Evolutionary conservation across 2,797 vertebrate species (phyloP).

Genomic region (Sebastes cheni): DNA sequence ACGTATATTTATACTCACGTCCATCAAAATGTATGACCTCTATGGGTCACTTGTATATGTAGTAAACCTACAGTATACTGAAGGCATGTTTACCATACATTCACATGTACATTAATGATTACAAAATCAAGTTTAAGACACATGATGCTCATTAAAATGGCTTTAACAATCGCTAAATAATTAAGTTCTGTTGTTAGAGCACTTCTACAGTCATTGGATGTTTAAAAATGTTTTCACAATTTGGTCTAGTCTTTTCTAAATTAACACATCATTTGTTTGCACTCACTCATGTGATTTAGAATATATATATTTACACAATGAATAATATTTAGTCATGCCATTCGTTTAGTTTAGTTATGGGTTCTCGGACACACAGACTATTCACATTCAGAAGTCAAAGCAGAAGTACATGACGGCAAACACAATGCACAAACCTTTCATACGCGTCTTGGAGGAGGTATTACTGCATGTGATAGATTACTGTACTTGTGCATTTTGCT

Average conservation of each 20-base stretch:
- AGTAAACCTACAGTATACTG: slow-evolving; percentile 32
- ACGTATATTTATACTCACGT: slow-evolving; percentile 54
- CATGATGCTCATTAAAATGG: slow-evolving; percentile 34
- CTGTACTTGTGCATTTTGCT: slow-evolving; percentile 27
- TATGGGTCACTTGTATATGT: slow-evolving; percentile 31
- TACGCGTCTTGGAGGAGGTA: slow-evolving; percentile 11
- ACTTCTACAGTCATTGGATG: slow-evolving; percentile 40
- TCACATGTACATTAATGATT: slow-evolving; percentile 57
- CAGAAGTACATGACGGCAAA: slow-evolving; percentile 33
- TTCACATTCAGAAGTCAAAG: slow-evolving; percentile 59
- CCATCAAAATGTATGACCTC: slow-evolving; percentile 26
- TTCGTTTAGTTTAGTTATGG: slow-evolving; percentile 28
- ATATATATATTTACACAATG: slow-evolving; percentile 54
- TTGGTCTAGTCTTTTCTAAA: slow-evolving; percentile 1
- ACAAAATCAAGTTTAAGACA: slow-evolving; percentile 50
- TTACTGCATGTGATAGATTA: slow-evolving; percentile 19
- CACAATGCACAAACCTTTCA: slow-evolving; percentile 37
- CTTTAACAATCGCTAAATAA: slow-evolving; percentile 22
- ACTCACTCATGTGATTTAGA: slow-evolving; percentile 15
- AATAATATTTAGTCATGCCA: slow-evolving; percentile 48
- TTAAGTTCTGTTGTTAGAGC: slow-evolving; percentile 15
- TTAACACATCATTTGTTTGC: slow-evolving; percentile 19
- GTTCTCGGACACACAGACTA: slow-evolving; percentile 36
- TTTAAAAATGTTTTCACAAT: slow-evolving; percentile 27
- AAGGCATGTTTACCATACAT: slow-evolving; percentile 51